phyloP scores from a whole-genome alignment of 2,888 invertebrate genomes.

The Chaetogeoica ovagalla region DNA sequence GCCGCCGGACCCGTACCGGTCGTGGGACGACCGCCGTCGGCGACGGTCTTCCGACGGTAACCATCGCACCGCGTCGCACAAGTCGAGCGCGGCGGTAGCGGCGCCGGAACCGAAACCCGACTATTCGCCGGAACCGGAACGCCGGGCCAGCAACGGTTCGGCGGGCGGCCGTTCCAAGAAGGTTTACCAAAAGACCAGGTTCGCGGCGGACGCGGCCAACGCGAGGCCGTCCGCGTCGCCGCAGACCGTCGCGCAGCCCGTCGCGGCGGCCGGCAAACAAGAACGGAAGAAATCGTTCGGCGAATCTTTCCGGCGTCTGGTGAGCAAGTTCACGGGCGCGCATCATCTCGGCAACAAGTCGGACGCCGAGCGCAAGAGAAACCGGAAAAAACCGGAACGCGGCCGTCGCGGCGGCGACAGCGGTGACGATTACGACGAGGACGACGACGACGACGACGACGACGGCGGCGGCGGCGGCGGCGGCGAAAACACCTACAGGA shows the following conservation, averaged over 20 bases:
- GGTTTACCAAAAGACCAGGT: conserved; percentile 73
- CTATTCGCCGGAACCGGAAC: conserved; percentile 63
- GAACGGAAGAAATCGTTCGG: conserved; percentile 63
- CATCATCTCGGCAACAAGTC: conserved; percentile 63
- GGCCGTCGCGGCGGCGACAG: conserved; percentile 57
- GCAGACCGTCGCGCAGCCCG: not conserved
- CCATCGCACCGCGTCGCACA: too few species aligned
- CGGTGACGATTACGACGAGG: conserved; percentile 62
- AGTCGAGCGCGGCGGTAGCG: conserved; percentile 1
- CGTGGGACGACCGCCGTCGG: conserved; percentile 51
- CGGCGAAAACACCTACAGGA: conserved; percentile 62
- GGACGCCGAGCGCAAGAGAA: conserved; percentile 60
- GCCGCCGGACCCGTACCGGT: conserved; percentile 48
- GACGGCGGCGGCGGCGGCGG: conserved; percentile 47
- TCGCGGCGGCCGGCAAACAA: not conserved
- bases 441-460: conserved; percentile 64
- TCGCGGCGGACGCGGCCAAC: conserved; percentile 60
- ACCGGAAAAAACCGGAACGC: conserved; percentile 57
- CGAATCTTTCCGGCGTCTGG: conserved; percentile 79
- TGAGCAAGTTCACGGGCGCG: conserved; percentile 73
- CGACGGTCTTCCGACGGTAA: conserved; percentile 22
- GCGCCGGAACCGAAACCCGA: conserved; percentile 58
- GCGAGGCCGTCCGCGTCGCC: not conserved
- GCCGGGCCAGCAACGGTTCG: conserved; percentile 62
- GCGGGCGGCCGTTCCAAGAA: conserved; percentile 64